These are phyloP conservation scores for Sylvietta virens DNA, from an alignment of 2,113 vertebrate species.

Conservation along the genomic window DNA sequence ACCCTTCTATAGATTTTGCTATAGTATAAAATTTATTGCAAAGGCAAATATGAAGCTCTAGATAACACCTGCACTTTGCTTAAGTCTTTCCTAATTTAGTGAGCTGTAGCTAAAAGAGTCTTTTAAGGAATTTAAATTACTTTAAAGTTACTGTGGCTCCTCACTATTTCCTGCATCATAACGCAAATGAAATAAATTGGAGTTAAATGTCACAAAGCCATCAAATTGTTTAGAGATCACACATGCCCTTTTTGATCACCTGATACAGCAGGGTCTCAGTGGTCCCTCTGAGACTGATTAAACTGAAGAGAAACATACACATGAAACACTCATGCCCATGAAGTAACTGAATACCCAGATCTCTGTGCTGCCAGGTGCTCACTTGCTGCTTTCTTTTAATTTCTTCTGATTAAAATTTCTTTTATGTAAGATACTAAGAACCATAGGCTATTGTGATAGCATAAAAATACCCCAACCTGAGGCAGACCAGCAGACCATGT, in stretches of 20 bases:
- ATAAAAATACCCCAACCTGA: neutral
- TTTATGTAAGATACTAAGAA: neutral
- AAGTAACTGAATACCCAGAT: neutral
- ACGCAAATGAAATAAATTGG: neutral
- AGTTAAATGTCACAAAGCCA: neutral
- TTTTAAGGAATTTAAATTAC: neutral
- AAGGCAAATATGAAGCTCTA: neutral
- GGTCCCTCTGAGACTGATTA: neutral
- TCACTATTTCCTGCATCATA: neutral
- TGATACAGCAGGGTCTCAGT: neutral
- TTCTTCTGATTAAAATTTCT: neutral
- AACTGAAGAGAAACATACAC: neutral
- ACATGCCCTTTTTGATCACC: neutral
- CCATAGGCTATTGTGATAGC: neutral
- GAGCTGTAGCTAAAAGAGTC: conserved; percentile 9
- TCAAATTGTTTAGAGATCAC: neutral
- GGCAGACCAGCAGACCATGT: neutral
- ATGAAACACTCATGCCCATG: neutral
- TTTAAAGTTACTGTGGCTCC: neutral
- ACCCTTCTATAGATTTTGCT: neutral
- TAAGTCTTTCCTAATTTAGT: neutral
- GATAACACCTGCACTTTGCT: neutral
- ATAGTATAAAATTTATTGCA: neutral
- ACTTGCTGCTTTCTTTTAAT: neutral
- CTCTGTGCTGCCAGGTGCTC: neutral